Base-by-base conservation (phyloP, 2,113 vertebrate genomes). In the Oryzias curvinotus region DNA sequence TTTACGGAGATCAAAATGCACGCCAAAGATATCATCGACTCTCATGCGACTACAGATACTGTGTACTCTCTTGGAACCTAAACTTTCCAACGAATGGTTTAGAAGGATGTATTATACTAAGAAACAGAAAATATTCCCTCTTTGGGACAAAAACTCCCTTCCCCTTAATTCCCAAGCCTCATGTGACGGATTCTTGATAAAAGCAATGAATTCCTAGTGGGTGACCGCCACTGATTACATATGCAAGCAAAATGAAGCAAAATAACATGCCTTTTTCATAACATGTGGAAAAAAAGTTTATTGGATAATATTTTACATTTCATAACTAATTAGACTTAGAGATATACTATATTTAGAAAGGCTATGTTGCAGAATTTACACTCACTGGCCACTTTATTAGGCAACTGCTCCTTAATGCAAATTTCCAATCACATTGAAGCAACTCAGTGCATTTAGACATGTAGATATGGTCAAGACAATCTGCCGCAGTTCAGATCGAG, bases 1-100 rank as follows among this genome's bases (percentile, higher is more conserved):
- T 87, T 89, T 80, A 73, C 80, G 87, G 80, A 79, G 76, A 84
- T 72, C 61, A 85, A 84, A 83, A 25, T 14, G 26, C 56, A 62
- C 52, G 55, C 36, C 71, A 63, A 73, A 65, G 4, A 65, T 71
- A 73, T 71, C 52, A 36, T 57, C 44, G 56, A 61, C 55, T 71
- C 36, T 52, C 26, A 65, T 74, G 55, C 52, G 64, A 57, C 28
- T 49, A 13, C 59, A 16, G 26, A 57, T 64, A 14, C 4, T 65
- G 60, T 65, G 10, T 10, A 19, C 50, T 47, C 46, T 52, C 47
- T 54, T 42, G 45, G 23, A 19, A 55, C 63, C 69, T 15, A n/a
- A 45, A 62, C 14, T 57, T 55, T 19, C 7, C 30, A 5, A 44
- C 17, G 41, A 5, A 54, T 59, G 52, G 19, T 70, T 47, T 14